Conservation (phyloP, 1,140 invertebrate genomes). For the Conus ventricosus region DNA sequence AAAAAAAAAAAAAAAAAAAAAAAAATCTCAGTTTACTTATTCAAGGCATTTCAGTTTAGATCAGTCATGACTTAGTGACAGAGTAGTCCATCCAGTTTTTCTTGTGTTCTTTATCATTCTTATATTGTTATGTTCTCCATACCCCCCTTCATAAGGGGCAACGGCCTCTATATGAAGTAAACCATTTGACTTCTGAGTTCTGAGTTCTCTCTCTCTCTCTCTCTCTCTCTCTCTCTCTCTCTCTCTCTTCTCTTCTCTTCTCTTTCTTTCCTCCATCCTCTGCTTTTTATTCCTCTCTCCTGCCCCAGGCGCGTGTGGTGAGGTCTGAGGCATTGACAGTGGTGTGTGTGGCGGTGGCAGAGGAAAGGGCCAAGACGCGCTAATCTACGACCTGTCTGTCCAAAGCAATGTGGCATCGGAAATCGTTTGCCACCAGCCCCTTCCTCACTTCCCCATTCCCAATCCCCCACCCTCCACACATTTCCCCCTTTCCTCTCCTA, state of each 20-base stretch:
- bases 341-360: neutral
- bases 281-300: neutral
- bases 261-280: neutral
- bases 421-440: neutral
- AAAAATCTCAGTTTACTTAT: no score
- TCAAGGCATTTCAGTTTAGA: no score
- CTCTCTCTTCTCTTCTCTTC: conserved; percentile 1
- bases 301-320: neutral
- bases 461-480: no score
- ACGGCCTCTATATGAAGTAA: no score
- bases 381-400: neutral
- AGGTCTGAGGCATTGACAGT: neutral
- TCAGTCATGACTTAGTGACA: no score
- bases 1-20: no score
- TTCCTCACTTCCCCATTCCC: no score
- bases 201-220: neutral
- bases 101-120: no score
- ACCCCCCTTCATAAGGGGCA: no score
- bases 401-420: neutral
- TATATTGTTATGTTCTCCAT: no score
- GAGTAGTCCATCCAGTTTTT: no score
- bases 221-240: conserved; percentile 1
- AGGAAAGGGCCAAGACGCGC: neutral
- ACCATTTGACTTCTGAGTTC: no score
- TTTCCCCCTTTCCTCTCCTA: neutral